phyloP scores from a whole-genome alignment of 2,888 invertebrate genomes.

The Thereva unica region DNA sequence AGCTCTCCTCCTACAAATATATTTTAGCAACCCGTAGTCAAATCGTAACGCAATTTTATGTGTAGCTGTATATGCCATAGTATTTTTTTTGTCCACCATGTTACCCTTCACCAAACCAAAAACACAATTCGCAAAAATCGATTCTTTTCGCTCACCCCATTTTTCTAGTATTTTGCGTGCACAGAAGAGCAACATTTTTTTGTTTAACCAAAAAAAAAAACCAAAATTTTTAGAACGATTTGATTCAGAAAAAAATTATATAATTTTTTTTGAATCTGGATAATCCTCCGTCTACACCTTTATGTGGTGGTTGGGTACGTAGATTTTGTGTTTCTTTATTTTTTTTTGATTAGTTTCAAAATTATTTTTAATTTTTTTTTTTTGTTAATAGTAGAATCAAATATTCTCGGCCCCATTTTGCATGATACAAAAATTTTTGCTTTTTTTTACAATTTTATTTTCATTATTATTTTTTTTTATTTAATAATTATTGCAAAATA shows the following conservation, averaged over 20 bases:
- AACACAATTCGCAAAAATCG: too few relatives aligned
- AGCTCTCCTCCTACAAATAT: too few relatives aligned
- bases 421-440: background rate
- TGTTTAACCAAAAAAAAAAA: background rate
- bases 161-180: too few relatives aligned
- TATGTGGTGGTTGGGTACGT: constrained; percentile 33
- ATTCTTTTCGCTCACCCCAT: too few relatives aligned
- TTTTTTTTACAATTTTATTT: background rate
- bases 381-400: background rate
- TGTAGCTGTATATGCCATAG: too few relatives aligned
- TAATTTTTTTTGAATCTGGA: background rate
- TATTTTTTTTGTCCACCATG: too few relatives aligned
- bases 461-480: background rate
- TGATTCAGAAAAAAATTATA: background rate
- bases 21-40: too few relatives aligned
- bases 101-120: too few relatives aligned
- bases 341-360: constrained; percentile 12
- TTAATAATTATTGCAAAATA: too few relatives aligned
- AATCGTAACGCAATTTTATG: too few relatives aligned
- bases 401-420: background rate
- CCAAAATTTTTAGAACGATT: background rate
- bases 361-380: constrained; percentile 29
- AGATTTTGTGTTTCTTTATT: constrained; percentile 23
- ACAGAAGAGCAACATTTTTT: too few relatives aligned
- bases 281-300: background rate